A percentile compares a stretch with the other conserved stretches of the same genome.
These are phyloP conservation scores for Metaphire vulgaris DNA, from an alignment of 1,140 invertebrate genomes.

Conservation along the genomic window DNA sequence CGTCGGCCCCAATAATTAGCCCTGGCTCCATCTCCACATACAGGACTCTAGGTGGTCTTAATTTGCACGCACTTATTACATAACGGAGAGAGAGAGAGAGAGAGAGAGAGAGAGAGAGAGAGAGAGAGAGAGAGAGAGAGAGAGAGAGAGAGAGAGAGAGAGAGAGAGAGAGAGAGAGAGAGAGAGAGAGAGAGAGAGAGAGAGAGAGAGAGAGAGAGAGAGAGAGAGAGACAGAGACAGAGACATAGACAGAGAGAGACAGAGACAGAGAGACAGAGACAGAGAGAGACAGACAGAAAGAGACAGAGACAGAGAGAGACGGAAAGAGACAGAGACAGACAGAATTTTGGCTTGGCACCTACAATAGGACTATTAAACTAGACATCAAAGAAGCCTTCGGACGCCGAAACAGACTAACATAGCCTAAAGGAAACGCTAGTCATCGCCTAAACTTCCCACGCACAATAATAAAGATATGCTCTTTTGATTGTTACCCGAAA, in stretches of 20 bases:
- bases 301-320: neutral
- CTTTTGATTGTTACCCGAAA: no score
- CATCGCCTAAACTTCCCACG: no score
- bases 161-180: conserved; percentile 15
- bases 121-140: conserved; percentile 15
- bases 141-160: conserved; percentile 13
- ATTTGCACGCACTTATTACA: no score
- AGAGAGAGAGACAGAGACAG: conserved; percentile 18
- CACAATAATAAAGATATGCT: no score
- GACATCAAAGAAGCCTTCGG: no score
- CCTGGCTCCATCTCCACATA: no score
- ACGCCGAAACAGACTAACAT: no score
- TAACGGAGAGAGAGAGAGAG: conserved; percentile 9
- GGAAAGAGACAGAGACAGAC: conserved; percentile 8
- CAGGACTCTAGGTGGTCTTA: no score
- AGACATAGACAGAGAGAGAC: conserved; percentile 1
- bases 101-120: conserved; percentile 14
- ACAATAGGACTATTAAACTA: no score
- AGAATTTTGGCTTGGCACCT: no score
- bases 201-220: conserved; percentile 13
- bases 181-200: conserved; percentile 15
- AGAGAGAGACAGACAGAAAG: conserved; percentile 2
- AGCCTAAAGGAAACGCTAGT: no score
- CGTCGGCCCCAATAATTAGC: no score
- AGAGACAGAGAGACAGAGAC: conserved; percentile 15